These are phyloP conservation scores for Gryllus longicercus DNA, from an alignment of 2,888 invertebrate genomes.

Conservation along the genomic window DNA sequence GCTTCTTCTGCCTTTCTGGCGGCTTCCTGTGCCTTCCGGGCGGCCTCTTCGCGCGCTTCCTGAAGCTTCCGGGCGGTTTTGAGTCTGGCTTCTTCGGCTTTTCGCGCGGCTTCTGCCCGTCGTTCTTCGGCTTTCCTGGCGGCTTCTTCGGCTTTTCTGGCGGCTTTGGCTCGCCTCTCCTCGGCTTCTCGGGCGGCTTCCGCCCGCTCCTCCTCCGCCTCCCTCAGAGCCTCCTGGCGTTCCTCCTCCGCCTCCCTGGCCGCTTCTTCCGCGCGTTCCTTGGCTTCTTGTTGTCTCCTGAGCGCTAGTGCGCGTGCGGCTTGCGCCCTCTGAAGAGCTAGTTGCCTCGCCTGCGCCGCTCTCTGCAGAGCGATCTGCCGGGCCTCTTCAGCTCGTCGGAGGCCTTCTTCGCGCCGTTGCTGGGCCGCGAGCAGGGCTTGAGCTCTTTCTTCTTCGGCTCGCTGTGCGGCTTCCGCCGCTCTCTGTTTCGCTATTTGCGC, in stretches of 20 bases:
- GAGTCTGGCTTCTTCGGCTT: neutral
- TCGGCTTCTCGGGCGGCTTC: neutral
- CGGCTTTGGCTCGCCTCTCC: neutral
- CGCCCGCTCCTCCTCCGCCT: neutral
- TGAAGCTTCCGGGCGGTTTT: neutral
- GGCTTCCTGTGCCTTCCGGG: neutral
- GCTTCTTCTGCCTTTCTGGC: neutral
- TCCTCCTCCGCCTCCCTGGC: neutral
- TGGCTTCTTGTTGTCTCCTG: neutral
- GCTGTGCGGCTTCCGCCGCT: neutral
- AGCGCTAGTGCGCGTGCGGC: neutral
- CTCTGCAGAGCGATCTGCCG: neutral
- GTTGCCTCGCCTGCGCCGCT: neutral
- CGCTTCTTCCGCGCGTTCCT: neutral
- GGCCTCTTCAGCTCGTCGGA: neutral
- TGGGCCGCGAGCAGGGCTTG: neutral
- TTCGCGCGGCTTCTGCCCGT: neutral
- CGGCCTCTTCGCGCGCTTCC: neutral
- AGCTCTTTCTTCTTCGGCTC: no score
- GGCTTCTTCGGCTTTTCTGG: neutral
- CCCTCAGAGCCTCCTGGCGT: neutral
- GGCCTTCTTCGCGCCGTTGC: neutral
- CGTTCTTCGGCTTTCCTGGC: neutral
- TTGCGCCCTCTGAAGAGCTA: neutral
- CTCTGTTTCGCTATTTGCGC: neutral